A percentile compares a stretch with the other conserved stretches of the same genome.
These are phyloP conservation scores for Rhagologus leucostigma DNA, from an alignment of 2,113 vertebrate genomes.

Conservation along the genomic window DNA sequence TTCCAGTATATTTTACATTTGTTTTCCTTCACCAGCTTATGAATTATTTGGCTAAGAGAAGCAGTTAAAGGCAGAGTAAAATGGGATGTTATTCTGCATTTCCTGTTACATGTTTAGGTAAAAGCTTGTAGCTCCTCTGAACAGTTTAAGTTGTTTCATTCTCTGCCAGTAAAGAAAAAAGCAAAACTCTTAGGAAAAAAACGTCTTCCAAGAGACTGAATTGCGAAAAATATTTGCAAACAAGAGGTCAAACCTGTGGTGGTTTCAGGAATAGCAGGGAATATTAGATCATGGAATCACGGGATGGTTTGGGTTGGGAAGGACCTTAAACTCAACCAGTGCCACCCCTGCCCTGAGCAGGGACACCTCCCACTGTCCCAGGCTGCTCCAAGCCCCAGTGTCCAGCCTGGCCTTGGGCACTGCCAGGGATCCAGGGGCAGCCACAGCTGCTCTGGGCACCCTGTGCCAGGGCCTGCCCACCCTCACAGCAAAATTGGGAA, in stretches of 20 bases:
- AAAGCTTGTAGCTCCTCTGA: neutral
- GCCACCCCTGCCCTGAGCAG: neutral
- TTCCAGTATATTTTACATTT: neutral
- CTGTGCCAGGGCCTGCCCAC: neutral
- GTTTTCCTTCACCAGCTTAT: neutral
- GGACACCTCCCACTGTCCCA: neutral
- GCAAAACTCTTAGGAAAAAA: neutral
- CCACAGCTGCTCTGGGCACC: neutral
- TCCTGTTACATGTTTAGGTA: neutral
- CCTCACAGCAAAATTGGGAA: neutral
- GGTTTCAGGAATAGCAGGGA: neutral
- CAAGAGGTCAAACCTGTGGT: neutral
- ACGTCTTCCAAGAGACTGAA: neutral
- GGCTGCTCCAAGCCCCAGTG: neutral
- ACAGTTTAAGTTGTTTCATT: neutral
- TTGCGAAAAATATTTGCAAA: neutral
- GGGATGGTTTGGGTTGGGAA: neutral
- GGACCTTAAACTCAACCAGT: fast-evolving
- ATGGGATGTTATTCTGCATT: neutral
- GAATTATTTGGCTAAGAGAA: neutral
- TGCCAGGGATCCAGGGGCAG: neutral
- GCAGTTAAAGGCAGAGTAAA: neutral
- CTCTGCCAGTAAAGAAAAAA: neutral
- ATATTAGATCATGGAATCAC: neutral
- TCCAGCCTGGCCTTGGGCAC: neutral